These are phyloP conservation scores for Drosophila koepferae DNA, from an alignment of 2,888 invertebrate species.

Conservation along the genomic window DNA sequence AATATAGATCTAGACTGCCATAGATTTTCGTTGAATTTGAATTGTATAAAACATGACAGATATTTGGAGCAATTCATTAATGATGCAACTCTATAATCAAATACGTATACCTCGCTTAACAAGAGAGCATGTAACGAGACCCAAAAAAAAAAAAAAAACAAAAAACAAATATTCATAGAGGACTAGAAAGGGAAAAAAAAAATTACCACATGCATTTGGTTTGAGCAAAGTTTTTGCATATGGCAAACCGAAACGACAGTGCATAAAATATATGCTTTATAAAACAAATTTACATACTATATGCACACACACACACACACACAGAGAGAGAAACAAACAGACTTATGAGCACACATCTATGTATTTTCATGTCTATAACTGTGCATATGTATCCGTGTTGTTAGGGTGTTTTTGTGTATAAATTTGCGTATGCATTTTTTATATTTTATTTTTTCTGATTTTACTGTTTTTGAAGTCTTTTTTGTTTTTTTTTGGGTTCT, in stretches of 20 bases:
- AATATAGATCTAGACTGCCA: neutral
- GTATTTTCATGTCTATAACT: conserved; percentile 49
- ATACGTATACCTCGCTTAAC: conserved; percentile 16
- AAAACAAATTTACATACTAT: conserved; percentile 67
- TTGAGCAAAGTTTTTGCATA: conserved; percentile 61
- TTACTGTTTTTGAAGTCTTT: conserved; percentile 4
- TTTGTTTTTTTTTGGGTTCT: conserved; percentile 15
- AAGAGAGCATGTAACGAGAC: conserved; percentile 35
- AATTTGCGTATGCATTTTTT: conserved; percentile 76
- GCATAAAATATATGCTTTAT: conserved; percentile 75
- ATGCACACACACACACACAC: conserved; percentile 10
- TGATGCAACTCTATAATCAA: conserved; percentile 6
- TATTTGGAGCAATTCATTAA: neutral
- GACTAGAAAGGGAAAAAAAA: conserved; percentile 17
- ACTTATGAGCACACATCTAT: conserved; percentile 16
- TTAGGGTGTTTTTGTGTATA: conserved; percentile 57
- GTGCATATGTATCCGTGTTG: conserved; percentile 24
- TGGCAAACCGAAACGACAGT: conserved; percentile 72
- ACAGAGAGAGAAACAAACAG: neutral
- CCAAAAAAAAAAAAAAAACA: neutral
- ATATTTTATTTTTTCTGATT: conserved; percentile 17
- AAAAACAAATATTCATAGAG: conserved; percentile 13
- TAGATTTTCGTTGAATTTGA: neutral
- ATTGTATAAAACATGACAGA: neutral
- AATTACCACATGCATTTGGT: conserved; percentile 57